Percentiles rank a stretch among this genome's conserved stretches.
Evolutionary conservation across 2,113 vertebrate species (phyloP).

Genomic region (Dissostichus mawsoni): DNA sequence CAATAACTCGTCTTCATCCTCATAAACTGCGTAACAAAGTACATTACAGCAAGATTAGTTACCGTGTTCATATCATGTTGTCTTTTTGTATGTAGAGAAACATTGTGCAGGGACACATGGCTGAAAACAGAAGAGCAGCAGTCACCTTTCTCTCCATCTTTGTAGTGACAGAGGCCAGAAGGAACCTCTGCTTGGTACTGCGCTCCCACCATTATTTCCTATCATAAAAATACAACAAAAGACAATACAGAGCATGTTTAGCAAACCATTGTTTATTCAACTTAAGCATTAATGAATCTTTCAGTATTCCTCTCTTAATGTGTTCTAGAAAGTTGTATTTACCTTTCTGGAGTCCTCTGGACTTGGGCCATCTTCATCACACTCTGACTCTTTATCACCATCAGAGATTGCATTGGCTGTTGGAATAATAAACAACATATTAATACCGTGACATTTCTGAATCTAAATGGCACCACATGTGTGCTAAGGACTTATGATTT

Average conservation of each 20-base stretch:
- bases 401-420: constrained; percentile 94
- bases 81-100: not conserved
- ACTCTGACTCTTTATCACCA: constrained; percentile 96
- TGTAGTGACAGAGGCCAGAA: constrained; percentile 87
- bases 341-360: constrained; percentile 97
- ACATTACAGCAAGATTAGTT: constrained; percentile 2
- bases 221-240: not conserved
- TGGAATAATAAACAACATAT: constrained; percentile 8
- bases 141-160: constrained; percentile 87
- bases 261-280: not conserved
- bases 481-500: not conserved
- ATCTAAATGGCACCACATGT: not conserved
- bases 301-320: not conserved
- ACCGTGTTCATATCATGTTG: not conserved
- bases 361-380: constrained; percentile 91
- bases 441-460: not conserved
- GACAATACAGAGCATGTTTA: not conserved
- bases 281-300: not conserved
- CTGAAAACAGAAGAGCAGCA: not conserved
- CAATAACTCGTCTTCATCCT: constrained; percentile 94
- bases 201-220: constrained; percentile 99
- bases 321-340: constrained; percentile 13
- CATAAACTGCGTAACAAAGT: constrained; percentile 84
- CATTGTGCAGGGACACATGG: not conserved
- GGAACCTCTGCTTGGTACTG: constrained; percentile 98